Percentiles rank a stretch among this genome's conserved stretches.
phyloP scores from a whole-genome alignment of 2,113 vertebrate species.

The Danionella cerebrum region DNA sequence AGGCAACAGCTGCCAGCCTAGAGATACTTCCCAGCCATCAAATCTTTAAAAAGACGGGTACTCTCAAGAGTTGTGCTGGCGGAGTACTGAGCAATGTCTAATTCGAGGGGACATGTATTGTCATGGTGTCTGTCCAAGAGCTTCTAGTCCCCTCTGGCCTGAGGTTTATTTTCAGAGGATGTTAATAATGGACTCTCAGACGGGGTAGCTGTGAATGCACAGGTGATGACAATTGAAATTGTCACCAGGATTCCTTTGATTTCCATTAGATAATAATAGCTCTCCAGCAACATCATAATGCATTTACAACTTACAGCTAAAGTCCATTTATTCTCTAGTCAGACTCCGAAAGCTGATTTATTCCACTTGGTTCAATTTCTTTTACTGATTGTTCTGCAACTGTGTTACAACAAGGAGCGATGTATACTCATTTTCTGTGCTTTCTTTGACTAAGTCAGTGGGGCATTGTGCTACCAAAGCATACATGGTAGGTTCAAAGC shows the following conservation, averaged over 20 bases:
- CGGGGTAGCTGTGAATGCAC: background rate
- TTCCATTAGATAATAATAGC: slow-evolving; percentile 3
- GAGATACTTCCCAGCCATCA: background rate
- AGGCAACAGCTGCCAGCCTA: background rate
- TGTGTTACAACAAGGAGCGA: background rate
- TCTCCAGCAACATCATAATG: background rate
- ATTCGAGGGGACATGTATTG: slow-evolving; percentile 8
- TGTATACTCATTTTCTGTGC: no score
- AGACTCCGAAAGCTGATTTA: slow-evolving; percentile 27
- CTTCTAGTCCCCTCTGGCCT: background rate
- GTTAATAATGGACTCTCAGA: slow-evolving; percentile 20
- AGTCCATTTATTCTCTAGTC: slow-evolving; percentile 8
- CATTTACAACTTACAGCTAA: slow-evolving; percentile 17
- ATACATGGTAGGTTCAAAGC: no score
- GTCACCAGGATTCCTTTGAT: background rate
- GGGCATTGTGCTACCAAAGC: no score
- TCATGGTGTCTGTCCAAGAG: background rate
- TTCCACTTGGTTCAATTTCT: slow-evolving; percentile 19
- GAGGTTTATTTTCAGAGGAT: slow-evolving; percentile 23
- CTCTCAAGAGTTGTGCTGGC: background rate
- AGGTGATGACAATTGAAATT: background rate
- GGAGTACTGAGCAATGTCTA: background rate
- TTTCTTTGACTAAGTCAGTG: no score
- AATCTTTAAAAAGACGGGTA: background rate
- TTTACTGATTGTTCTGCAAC: slow-evolving; percentile 7